phyloP scores from a whole-genome alignment of 2,888 invertebrate species.

The Dryadula phaetusa region DNA sequence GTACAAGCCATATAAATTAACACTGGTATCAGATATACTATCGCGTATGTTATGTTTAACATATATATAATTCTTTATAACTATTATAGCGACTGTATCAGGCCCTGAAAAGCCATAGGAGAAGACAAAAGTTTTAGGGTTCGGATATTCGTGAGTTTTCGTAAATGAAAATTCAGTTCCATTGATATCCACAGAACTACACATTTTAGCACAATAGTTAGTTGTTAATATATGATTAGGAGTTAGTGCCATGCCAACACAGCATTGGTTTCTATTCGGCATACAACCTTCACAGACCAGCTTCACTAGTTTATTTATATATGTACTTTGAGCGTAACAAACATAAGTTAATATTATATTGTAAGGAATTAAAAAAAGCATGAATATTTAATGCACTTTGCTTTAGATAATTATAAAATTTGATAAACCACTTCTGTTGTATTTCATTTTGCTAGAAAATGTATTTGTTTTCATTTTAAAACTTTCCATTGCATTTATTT shows the following conservation, averaged over 20 bases:
- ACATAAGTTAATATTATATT: constrained; percentile 20
- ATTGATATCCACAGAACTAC: constrained; percentile 49
- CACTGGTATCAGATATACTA: constrained; percentile 54
- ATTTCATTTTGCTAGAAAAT: neutral
- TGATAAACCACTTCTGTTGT: neutral
- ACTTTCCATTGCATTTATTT: too few species aligned
- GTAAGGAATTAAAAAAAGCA: constrained; percentile 31
- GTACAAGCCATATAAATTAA: constrained; percentile 52
- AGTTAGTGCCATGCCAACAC: constrained; percentile 59
- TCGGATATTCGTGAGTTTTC: constrained; percentile 31
- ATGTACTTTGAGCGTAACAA: constrained; percentile 44
- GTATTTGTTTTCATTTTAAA: neutral
- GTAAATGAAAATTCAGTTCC: constrained; percentile 19
- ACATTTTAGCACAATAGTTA: constrained; percentile 59
- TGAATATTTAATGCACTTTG: neutral
- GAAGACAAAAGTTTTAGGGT: constrained; percentile 31
- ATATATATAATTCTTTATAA: constrained; percentile 22
- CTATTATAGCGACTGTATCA: constrained; percentile 39
- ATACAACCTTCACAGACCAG: constrained; percentile 53
- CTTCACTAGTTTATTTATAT: constrained; percentile 51
- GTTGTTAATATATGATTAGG: constrained; percentile 59
- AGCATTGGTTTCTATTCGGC: constrained; percentile 50
- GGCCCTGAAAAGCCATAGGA: constrained; percentile 16
- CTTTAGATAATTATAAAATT: neutral
- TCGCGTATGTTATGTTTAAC: constrained; percentile 40